Percentiles rank a stretch among this genome's conserved stretches.
phyloP scores from a whole-genome alignment of 2,113 vertebrate species.

The Axis porcinus region DNA sequence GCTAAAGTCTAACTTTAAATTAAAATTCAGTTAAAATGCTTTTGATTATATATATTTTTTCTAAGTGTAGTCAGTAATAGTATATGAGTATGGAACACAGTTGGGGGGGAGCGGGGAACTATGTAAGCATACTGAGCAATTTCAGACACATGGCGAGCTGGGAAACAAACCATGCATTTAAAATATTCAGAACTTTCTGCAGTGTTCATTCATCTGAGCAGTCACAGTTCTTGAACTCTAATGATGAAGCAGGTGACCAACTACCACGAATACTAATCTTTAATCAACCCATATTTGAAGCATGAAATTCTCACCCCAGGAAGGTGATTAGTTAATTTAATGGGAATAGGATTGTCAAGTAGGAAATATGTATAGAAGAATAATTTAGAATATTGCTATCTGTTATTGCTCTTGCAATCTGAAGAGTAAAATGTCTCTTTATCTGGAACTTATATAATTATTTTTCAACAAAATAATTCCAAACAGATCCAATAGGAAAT shows the following conservation, averaged over 20 bases:
- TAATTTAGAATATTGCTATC: not conserved
- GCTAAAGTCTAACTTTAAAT: not conserved
- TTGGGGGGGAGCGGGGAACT: not conserved
- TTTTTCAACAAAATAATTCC: conserved; percentile 31
- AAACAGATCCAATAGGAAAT: conserved; percentile 28
- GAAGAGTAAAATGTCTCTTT: conserved; percentile 10
- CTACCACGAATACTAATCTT: conserved; percentile 58
- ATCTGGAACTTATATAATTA: conserved; percentile 29
- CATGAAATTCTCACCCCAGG: conserved; percentile 50
- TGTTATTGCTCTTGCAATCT: conserved; percentile 27
- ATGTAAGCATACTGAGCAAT: not conserved
- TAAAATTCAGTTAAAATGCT: not conserved
- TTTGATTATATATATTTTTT: not conserved
- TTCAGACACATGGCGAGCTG: not conserved
- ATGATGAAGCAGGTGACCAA: conserved; percentile 62
- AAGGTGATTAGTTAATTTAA: conserved; percentile 73
- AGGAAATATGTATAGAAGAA: conserved; percentile 29
- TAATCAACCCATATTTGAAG: conserved; percentile 67
- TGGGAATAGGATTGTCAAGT: conserved; percentile 56
- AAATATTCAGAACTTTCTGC: conserved; percentile 54
- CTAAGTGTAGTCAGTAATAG: not conserved
- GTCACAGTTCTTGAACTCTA: conserved; percentile 35
- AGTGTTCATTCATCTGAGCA: conserved; percentile 48
- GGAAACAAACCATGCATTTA: conserved; percentile 46
- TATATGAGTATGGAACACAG: not conserved